Base-by-base conservation (phyloP, 37 sponge, comb jelly and placozoan genomes). In the Hexactinellida sp. region DNA sequence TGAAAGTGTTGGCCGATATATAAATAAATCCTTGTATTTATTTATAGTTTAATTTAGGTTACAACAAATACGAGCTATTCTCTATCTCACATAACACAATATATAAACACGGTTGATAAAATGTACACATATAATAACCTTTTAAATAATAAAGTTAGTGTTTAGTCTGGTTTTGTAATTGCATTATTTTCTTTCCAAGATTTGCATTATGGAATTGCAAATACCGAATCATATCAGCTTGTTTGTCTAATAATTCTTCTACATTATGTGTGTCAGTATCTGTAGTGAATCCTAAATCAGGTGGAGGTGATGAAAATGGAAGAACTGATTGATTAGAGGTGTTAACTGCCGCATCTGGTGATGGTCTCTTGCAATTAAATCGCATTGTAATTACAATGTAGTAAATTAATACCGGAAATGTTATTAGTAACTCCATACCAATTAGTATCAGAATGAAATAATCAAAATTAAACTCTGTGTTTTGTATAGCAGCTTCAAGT, bases 141-240 rank as follows among this genome's bases (percentile, higher is more conserved):
- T n/a, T n/a, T n/a, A n/a, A n/a, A n/a, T n/a, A n/a, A n/a, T n/a
- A 47, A 25, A 23, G 13, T n/a, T 63, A 63, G 13, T 63, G 76
- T 63, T 23, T 63, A 23, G 3, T 63, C 30, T 63, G 76, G 13
- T 92, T 54, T 32, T 91, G 92, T 39, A 93, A 83, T 55, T 90
- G 83, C 35, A 93, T 63, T 38, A 95, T 92, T 84, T 92, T 86
- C 37, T 90, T 55, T 34, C 91, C 96, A n/a, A 95, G 91, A 84
- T 92, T 90, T 37, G 94, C 92, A 84, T 95, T 95, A 89, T 93
- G 96, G 54, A 94, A 94, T 71, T 95, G 94, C 3, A 95, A 92
- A 85, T 95, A 93, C 3, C 94, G 92, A 30, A 95, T 95, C 92
- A 91, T 95, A 86, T 95, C 94, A 25, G 96, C 96, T 41, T 95